Evolutionary conservation across 2,113 vertebrate genomes (phyloP).

Genomic region (Saimiri boliviensis): DNA sequence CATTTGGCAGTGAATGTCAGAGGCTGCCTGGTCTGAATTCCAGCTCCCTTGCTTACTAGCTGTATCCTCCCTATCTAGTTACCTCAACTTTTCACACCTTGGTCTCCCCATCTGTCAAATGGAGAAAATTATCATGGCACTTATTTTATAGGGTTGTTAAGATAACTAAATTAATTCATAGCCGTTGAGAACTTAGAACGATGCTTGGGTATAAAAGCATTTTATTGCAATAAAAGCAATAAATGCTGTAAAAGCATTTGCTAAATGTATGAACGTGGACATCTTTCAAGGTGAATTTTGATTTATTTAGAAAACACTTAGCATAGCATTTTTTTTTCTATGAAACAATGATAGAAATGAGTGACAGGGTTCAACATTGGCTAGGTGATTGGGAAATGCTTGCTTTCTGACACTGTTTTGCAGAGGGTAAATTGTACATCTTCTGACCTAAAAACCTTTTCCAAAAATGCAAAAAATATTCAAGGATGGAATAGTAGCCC

Average conservation of each 20-base stretch:
- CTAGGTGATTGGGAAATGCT: background rate
- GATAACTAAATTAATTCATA: background rate
- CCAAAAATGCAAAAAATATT: background rate
- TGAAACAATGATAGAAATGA: background rate
- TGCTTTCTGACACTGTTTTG: background rate
- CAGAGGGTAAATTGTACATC: background rate
- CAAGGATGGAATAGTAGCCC: background rate
- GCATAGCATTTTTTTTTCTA: background rate
- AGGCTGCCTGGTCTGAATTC: background rate
- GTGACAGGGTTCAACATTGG: accelerated
- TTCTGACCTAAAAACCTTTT: background rate
- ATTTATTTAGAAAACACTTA: background rate
- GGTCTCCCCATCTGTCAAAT: background rate
- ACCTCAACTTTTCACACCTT: background rate
- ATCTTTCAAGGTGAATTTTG: background rate
- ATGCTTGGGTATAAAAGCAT: background rate
- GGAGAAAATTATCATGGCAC: background rate
- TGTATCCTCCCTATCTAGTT: background rate
- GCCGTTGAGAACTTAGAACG: background rate
- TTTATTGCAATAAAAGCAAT: background rate
- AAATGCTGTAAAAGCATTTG: background rate
- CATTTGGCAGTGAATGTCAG: background rate
- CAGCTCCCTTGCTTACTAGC: background rate
- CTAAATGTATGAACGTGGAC: background rate
- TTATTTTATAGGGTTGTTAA: background rate